These are phyloP conservation scores for Drosophila ohnishii DNA, from an alignment of 1,140 invertebrate species.

Conservation along the genomic window DNA sequence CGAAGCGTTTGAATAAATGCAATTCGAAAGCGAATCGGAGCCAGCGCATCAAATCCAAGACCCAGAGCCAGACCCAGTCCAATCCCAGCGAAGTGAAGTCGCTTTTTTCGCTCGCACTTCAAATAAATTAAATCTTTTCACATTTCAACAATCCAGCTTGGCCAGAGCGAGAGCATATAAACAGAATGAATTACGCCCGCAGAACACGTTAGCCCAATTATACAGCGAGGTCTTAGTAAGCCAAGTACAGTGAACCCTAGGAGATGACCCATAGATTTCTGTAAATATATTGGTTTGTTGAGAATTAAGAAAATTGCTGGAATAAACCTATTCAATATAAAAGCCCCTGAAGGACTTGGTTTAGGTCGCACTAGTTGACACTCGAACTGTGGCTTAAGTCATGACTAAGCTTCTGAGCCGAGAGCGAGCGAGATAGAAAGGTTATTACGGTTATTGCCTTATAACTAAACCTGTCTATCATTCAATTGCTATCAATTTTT, in stretches of 20 bases:
- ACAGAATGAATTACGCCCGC: constrained; percentile 46
- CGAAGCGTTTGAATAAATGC: constrained; percentile 76
- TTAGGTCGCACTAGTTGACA: no score
- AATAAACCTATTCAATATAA: neutral
- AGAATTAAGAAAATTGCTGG: neutral
- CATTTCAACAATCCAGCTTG: constrained; percentile 51
- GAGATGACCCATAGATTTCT: neutral
- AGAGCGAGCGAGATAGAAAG: no score
- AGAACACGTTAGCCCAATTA: constrained; percentile 63
- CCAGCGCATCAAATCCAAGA: constrained; percentile 50
- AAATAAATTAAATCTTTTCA: constrained; percentile 81
- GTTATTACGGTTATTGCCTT: no score
- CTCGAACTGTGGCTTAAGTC: no score
- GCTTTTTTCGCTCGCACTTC: constrained; percentile 60
- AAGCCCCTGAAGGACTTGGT: no score
- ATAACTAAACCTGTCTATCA: no score
- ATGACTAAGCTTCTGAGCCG: no score
- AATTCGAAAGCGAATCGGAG: constrained; percentile 62
- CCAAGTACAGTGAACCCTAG: constrained; percentile 2
- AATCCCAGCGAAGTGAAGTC: constrained; percentile 41
- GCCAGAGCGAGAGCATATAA: constrained; percentile 27
- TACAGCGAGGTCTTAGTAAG: constrained; percentile 15
- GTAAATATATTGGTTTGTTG: neutral
- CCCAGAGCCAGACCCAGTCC: constrained; percentile 10
- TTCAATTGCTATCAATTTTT: no score